These are phyloP conservation scores for Nasonia longicornis DNA, from an alignment of 1,140 invertebrate genomes.

Conservation along the genomic window DNA sequence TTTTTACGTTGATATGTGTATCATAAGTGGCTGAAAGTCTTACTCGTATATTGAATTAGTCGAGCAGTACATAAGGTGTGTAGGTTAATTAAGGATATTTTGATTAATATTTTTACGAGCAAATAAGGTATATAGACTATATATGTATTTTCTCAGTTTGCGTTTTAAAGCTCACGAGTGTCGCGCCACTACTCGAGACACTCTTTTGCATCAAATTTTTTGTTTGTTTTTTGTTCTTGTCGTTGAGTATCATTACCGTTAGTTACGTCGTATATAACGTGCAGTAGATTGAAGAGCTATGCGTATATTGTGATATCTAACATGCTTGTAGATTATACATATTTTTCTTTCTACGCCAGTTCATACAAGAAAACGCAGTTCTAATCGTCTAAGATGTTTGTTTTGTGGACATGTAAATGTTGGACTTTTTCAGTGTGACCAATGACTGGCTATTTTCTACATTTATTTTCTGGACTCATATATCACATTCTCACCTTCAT, in stretches of 20 bases:
- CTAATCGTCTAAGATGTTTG: background rate
- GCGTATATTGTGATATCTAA: background rate
- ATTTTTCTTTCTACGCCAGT: background rate
- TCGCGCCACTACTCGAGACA: no score
- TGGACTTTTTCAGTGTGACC: background rate
- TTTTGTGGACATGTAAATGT: conserved; percentile 14
- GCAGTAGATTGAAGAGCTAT: background rate
- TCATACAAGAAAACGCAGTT: no score
- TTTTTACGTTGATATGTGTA: no score
- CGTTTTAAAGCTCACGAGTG: background rate
- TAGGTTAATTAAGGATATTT: no score
- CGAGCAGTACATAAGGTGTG: no score
- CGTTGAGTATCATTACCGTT: background rate
- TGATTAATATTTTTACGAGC: no score
- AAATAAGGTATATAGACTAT: background rate
- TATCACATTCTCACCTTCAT: background rate
- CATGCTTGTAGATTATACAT: background rate
- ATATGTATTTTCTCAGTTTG: background rate
- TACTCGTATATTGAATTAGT: no score
- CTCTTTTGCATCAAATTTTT: background rate
- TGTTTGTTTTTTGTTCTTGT: background rate
- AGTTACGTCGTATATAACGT: background rate
- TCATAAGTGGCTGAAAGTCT: no score
- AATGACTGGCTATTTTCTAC: background rate
- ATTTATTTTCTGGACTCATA: background rate